Percentiles rank a stretch among this genome's conserved stretches.
Evolutionary conservation across 2,797 vertebrate genomes (phyloP).

Genomic region (Uromys caudimaculatus): DNA sequence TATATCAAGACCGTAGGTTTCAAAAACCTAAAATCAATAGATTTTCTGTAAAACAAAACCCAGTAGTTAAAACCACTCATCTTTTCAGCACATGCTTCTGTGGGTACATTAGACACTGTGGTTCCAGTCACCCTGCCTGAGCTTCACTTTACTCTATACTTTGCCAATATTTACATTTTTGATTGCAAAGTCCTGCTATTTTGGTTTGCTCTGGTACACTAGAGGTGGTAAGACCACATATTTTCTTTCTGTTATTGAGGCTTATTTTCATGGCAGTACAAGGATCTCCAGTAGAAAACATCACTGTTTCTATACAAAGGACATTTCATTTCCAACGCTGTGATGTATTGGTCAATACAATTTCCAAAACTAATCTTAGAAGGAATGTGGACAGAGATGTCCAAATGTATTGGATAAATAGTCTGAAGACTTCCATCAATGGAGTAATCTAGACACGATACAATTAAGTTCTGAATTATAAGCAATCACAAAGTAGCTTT

Average conservation of each 20-base stretch:
- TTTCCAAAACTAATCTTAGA: background rate
- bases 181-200: accelerated
- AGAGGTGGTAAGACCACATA: too few relatives aligned
- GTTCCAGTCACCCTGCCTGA: background rate
- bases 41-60: background rate
- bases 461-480: background rate
- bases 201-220: background rate
- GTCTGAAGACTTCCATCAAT: background rate
- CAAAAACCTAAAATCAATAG: background rate
- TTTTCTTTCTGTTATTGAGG: background rate
- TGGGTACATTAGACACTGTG: background rate
- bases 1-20: background rate
- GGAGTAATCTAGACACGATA: background rate
- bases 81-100: background rate
- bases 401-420: too few relatives aligned
- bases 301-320: background rate
- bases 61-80: background rate
- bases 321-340: background rate
- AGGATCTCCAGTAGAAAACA: background rate
- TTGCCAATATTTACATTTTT: background rate
- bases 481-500: background rate
- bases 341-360: background rate
- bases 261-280: background rate
- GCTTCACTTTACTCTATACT: background rate
- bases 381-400: background rate